A percentile compares a stretch with the other conserved stretches of the same genome.
Conservation (phyloP, 37 sponge, comb jelly and placozoan genomes). For the Crambe crambe region DNA sequence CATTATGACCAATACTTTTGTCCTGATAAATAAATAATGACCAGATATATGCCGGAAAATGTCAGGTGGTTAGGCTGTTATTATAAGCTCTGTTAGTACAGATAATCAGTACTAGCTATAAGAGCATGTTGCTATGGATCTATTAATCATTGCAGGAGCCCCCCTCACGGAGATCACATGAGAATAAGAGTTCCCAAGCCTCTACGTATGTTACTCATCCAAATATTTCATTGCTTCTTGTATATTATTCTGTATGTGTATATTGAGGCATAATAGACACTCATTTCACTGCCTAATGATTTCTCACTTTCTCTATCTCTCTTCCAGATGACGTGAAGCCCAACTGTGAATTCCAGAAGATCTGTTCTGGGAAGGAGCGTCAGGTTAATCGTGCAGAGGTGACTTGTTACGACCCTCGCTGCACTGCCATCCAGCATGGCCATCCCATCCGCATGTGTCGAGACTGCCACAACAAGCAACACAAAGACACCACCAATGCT, state of each 20-base stretch:
- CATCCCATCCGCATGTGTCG: constrained; percentile 62
- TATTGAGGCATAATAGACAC: not conserved
- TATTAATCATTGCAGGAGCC: constrained; percentile 1
- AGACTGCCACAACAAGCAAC: constrained; percentile 55
- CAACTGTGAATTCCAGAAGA: constrained; percentile 69
- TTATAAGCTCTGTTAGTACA: not conserved
- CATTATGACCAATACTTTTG: too few relatives aligned
- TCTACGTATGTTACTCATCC: constrained; percentile 22
- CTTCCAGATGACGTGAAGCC: constrained; percentile 55
- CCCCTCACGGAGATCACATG: constrained; percentile 12
- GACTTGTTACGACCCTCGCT: constrained; percentile 57
- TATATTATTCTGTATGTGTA: not conserved
- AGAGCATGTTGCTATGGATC: not conserved
- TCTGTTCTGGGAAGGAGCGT: constrained; percentile 26
- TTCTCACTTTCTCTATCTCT: not conserved
- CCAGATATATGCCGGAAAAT: too few relatives aligned
- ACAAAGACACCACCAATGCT: constrained; percentile 37
- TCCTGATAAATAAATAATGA: too few relatives aligned
- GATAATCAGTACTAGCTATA: not conserved
- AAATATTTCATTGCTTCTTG: not conserved
- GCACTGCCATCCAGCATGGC: constrained; percentile 60
- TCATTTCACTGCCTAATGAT: not conserved
- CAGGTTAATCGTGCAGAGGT: constrained; percentile 53
- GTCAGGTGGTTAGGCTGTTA: too few relatives aligned
- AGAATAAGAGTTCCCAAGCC: constrained; percentile 22